Evolutionary conservation across 2,888 invertebrate genomes (phyloP).

Genomic region (Diadegma fenestrale): DNA sequence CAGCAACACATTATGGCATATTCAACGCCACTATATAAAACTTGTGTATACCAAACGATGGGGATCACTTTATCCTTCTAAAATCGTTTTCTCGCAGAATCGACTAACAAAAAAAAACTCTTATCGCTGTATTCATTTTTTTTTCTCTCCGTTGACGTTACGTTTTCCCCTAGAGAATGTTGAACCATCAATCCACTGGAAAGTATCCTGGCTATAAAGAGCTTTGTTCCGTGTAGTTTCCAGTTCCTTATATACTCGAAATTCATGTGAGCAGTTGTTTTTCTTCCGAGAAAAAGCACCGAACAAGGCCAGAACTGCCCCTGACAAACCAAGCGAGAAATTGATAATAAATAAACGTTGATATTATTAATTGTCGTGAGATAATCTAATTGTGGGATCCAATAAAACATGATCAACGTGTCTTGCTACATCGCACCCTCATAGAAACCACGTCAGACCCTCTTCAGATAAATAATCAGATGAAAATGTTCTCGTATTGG

Average conservation of each 20-base stretch:
- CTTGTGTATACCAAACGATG: conserved; percentile 2
- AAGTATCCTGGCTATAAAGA: background rate
- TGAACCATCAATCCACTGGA: conserved; percentile 3
- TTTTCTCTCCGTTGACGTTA: background rate
- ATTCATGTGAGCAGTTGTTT: background rate
- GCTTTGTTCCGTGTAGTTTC: background rate
- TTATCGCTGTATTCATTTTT: background rate
- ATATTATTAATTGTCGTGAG: background rate
- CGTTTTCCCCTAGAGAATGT: background rate
- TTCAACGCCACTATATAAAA: conserved; percentile 24
- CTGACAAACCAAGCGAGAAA: background rate
- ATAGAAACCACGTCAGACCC: too few relatives aligned
- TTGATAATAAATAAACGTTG: background rate
- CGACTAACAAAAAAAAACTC: conserved; percentile 12
- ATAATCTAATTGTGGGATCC: too few relatives aligned
- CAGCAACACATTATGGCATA: conserved; percentile 3
- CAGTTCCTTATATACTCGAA: background rate
- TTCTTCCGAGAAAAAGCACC: background rate
- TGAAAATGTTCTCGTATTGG: too few relatives aligned
- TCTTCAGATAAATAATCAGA: too few relatives aligned
- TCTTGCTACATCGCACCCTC: too few relatives aligned
- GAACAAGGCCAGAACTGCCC: background rate
- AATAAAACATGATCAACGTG: too few relatives aligned
- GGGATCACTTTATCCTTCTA: background rate
- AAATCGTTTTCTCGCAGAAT: conserved; percentile 17